Evolutionary conservation across 2,113 vertebrate genomes (phyloP).

Genomic region (Puma concolor): DNA sequence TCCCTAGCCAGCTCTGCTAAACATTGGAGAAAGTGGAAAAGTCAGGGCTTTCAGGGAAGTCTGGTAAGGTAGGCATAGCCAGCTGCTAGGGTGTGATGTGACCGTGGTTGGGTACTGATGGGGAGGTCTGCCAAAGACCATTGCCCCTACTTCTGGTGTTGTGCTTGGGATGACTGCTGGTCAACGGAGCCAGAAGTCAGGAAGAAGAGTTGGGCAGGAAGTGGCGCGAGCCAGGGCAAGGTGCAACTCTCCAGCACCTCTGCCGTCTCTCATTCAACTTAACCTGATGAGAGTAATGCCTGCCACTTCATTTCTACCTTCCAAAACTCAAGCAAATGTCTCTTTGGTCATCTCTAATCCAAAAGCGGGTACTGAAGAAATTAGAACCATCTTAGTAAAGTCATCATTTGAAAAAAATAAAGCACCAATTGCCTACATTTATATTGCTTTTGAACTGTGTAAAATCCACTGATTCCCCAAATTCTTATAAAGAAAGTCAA

Average conservation of each 20-base stretch:
- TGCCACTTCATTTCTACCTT: background rate
- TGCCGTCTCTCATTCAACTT: background rate
- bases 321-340: background rate
- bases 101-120: background rate
- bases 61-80: accelerated
- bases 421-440: background rate
- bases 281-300: background rate
- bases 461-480: background rate
- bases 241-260: background rate
- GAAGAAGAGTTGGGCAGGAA: background rate
- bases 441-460: background rate
- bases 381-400: background rate
- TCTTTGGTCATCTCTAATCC: background rate
- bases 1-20: background rate
- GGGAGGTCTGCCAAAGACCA: background rate
- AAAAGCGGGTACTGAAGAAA: background rate
- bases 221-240: background rate
- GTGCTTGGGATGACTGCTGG: background rate
- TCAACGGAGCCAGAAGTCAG: background rate
- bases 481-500: background rate
- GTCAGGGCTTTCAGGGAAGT: background rate
- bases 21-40: background rate
- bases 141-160: background rate
- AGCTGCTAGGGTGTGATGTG: background rate
- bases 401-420: background rate